A percentile compares a stretch with the other conserved stretches of the same genome.
phyloP scores from a whole-genome alignment of 2,797 vertebrate genomes.

The Hafferia zeledoni region DNA sequence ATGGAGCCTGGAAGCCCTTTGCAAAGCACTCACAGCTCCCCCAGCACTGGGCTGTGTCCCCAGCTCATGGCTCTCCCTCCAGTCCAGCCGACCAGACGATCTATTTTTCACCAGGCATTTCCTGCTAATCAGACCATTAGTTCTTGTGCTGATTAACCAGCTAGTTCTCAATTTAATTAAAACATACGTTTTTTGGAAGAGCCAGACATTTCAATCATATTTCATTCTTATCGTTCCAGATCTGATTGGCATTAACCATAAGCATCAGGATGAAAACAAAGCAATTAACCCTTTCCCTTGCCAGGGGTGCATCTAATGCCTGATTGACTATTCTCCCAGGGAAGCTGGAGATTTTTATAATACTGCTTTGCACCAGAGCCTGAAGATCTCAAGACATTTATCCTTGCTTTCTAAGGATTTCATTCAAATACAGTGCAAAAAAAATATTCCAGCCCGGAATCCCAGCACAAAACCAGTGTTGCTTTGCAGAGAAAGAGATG shows the following conservation, averaged over 20 bases:
- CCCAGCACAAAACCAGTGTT: background rate
- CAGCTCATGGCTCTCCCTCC: background rate
- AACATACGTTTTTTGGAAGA: constrained; percentile 24
- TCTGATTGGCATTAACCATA: constrained; percentile 25
- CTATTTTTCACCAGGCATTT: constrained; percentile 18
- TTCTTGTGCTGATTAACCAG: constrained; percentile 69
- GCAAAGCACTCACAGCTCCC: background rate
- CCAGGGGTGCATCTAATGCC: background rate
- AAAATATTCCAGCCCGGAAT: background rate
- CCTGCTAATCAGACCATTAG: constrained; percentile 67
- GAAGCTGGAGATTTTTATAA: background rate
- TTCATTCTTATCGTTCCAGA: constrained; percentile 26
- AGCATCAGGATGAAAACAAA: constrained; percentile 20
- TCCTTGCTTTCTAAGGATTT: background rate
- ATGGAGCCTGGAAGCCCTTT: background rate
- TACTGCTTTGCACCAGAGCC: background rate
- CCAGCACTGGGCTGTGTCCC: background rate
- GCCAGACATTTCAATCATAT: constrained; percentile 49
- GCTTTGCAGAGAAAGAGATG: rapidly evolving
- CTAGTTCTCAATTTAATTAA: constrained; percentile 65
- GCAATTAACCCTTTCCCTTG: constrained; percentile 56
- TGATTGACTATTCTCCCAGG: background rate
- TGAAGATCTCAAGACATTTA: background rate
- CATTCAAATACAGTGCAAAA: background rate
- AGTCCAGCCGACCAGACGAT: background rate